These are phyloP conservation scores for Capreolus pygargus DNA, from an alignment of 2,113 vertebrate genomes.

Conservation along the genomic window DNA sequence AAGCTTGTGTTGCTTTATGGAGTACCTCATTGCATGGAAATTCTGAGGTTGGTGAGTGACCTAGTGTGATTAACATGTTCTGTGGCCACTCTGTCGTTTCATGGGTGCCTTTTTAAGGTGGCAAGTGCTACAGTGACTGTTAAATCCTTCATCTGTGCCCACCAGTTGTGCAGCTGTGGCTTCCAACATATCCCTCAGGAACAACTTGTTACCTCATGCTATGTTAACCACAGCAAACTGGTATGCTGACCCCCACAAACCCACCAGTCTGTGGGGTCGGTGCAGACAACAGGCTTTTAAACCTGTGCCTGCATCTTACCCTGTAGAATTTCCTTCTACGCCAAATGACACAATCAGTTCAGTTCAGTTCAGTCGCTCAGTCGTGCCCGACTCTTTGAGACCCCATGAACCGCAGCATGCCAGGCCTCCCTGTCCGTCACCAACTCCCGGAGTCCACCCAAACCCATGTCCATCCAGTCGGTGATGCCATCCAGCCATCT, in stretches of 20 bases:
- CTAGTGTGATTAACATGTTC: background rate
- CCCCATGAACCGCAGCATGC: too few relatives aligned
- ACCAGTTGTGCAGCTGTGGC: background rate
- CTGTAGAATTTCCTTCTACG: background rate
- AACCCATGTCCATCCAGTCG: rapidly evolving
- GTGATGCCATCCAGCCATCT: too few relatives aligned
- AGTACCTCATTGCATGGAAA: background rate
- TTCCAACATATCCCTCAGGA: background rate
- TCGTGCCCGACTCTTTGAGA: too few relatives aligned
- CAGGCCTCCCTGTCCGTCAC: too few relatives aligned
- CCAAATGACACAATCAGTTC: background rate
- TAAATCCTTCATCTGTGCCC: background rate
- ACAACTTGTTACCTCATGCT: background rate
- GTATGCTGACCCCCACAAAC: background rate
- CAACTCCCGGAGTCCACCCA: too few relatives aligned
- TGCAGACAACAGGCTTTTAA: background rate
- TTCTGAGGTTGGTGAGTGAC: background rate
- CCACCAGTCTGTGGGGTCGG: background rate
- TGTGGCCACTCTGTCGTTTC: background rate
- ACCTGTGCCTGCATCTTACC: background rate
- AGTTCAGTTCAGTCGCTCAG: too few relatives aligned
- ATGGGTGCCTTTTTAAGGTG: background rate
- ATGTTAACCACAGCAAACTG: background rate
- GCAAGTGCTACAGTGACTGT: background rate
- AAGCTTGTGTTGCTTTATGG: background rate